Base-by-base conservation (phyloP, 2,888 invertebrate genomes). In the Dendrolimus houi region DNA sequence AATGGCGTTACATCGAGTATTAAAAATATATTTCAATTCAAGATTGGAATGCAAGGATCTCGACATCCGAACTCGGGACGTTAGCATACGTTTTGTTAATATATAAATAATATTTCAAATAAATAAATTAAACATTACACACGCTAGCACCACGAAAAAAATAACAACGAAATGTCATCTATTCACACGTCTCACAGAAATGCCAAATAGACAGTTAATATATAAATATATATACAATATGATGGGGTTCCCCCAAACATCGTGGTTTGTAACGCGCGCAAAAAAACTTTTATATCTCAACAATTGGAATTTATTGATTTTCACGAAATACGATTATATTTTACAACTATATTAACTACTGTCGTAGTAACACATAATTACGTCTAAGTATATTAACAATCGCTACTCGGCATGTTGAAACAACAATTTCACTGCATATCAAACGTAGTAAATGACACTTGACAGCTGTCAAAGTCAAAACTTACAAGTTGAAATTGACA, bases 311-410 rank as follows among this genome's bases (percentile, higher is more conserved):
- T 59, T 70, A 68, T 71, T 66, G 68, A 71, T 71, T 69, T 68
- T 68, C 29, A 68, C 47, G 9, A 68, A 71, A 79, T 72, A 75
- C 77, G 78, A 75, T 69, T 74, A 72, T 73, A 63, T 61, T 65
- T 70, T 72, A 69, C 70, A 68, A 71, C 74, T 77, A 77, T 69
- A 68, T 73, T 74, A 76, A 74, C 77, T 79, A 81, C 73, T 64
- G 47, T 12, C 9, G 47, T 66, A 65, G 62, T 70, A 74, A 77
- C 72, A 79, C 72, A 70, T 70, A 47, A 47, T 68, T 71, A 74
- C 64, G 67, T 72, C 73, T 47, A 47, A 47, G 12, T 75, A 75
- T 69, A 66, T 69, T 71, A 77, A 64, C 61, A 62, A 64, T 56
- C 12, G 9, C 47, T 2, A 47, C 2, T 12, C 47, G 47, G 12